phyloP scores from a whole-genome alignment of 2,113 vertebrate species.

The Puffinus mauretanicus region DNA sequence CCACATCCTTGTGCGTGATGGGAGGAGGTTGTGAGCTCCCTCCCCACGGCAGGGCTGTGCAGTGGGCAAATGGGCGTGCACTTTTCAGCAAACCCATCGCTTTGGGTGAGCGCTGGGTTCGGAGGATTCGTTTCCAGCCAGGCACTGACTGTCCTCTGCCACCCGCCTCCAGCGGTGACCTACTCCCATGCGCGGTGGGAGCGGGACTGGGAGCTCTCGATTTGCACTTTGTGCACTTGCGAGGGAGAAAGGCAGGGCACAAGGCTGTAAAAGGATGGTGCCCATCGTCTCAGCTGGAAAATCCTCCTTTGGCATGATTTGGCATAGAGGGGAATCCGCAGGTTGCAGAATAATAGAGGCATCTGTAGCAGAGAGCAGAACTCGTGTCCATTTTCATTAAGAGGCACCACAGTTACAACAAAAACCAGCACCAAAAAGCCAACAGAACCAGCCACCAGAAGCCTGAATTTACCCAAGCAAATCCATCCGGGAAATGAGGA shows the following conservation, averaged over 20 bases:
- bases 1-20: not conserved
- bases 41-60: not conserved
- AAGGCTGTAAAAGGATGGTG: rapidly evolving
- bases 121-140: not conserved
- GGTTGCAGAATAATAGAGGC: not conserved
- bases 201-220: not conserved
- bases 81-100: not conserved
- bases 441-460: not conserved
- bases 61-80: not conserved
- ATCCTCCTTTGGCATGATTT: not conserved
- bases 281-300: not conserved
- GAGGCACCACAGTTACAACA: not conserved
- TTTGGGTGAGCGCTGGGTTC: not conserved
- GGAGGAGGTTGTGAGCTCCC: not conserved
- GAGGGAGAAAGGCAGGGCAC: not conserved
- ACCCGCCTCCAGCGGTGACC: not conserved
- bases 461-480: constrained; percentile 2
- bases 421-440: not conserved
- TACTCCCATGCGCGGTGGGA: rapidly evolving
- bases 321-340: not conserved
- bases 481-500: not conserved
- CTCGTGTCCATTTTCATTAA: not conserved
- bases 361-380: not conserved
- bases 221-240: not conserved
- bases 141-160: not conserved